A percentile compares a stretch with the other conserved stretches of the same genome.
Evolutionary conservation across 2,113 vertebrate genomes (phyloP).

Genomic region (Vidua macroura): DNA sequence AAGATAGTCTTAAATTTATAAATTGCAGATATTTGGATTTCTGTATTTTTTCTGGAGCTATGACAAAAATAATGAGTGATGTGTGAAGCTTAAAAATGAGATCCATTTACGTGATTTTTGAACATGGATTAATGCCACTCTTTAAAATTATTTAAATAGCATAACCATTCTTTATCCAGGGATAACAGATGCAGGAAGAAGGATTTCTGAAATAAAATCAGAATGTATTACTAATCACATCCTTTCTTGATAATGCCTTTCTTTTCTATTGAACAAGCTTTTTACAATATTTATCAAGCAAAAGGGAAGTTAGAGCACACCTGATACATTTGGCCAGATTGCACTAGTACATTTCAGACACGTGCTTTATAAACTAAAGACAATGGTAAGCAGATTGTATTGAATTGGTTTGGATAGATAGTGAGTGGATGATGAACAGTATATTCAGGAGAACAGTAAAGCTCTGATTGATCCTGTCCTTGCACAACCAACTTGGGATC

Average conservation of each 20-base stretch:
- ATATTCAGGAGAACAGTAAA: not conserved
- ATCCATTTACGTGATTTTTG: not conserved
- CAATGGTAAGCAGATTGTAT: not conserved
- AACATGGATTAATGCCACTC: not conserved
- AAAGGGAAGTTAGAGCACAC: not conserved
- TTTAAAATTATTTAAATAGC: not conserved
- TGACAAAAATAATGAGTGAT: not conserved
- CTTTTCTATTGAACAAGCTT: not conserved
- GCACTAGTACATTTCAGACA: not conserved
- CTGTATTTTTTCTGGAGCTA: not conserved
- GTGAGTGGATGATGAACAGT: not conserved
- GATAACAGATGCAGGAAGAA: not conserved
- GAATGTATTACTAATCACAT: not conserved
- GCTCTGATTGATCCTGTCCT: not conserved
- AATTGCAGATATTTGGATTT: not conserved
- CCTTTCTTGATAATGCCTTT: not conserved
- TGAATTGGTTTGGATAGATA: not conserved
- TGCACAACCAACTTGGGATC: not conserved
- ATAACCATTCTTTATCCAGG: not conserved
- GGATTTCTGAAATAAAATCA: not conserved
- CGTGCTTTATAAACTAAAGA: not conserved
- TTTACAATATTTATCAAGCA: not conserved
- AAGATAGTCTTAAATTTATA: not conserved
- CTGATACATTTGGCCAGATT: not conserved
- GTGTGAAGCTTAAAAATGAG: not conserved